phyloP scores from a whole-genome alignment of 2,797 vertebrate genomes.

The Oreochromis grahami region DNA sequence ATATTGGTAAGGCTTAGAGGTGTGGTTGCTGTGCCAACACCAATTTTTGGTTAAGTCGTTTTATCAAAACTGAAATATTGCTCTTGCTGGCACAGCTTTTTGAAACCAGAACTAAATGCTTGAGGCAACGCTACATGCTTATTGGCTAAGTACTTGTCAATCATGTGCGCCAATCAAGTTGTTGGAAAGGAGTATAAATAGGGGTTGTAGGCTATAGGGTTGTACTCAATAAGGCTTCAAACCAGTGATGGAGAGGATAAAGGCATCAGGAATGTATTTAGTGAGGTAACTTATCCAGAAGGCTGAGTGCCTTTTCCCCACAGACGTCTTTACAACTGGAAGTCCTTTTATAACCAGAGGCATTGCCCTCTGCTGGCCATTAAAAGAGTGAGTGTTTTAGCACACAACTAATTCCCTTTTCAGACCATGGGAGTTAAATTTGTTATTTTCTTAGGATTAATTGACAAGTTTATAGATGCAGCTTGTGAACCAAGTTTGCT shows the following conservation, averaged over 20 bases:
- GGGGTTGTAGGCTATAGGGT: too few relatives aligned
- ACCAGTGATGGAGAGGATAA: neutral
- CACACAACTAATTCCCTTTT: neutral
- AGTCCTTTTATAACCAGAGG: neutral
- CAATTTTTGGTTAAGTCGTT: neutral
- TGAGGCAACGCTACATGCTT: neutral
- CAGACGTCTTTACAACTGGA: neutral
- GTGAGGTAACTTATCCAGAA: neutral
- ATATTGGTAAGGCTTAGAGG: neutral
- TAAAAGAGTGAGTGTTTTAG: neutral
- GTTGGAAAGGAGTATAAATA: neutral
- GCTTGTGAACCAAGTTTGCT: neutral
- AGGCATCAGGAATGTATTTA: neutral
- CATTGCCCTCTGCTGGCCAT: neutral
- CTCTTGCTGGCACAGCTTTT: neutral
- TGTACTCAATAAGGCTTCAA: neutral
- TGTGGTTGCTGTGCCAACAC: neutral
- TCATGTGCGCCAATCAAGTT: neutral
- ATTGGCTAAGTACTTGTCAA: neutral
- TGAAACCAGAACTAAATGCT: neutral
- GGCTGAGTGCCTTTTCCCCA: neutral
- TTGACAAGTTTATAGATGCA: neutral
- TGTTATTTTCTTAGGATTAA: neutral
- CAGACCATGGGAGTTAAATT: neutral
- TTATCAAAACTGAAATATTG: neutral